Percentiles rank a stretch among this genome's conserved stretches.
Conservation (phyloP, 2,797 vertebrate species). For the Loris lydekkerianus region DNA sequence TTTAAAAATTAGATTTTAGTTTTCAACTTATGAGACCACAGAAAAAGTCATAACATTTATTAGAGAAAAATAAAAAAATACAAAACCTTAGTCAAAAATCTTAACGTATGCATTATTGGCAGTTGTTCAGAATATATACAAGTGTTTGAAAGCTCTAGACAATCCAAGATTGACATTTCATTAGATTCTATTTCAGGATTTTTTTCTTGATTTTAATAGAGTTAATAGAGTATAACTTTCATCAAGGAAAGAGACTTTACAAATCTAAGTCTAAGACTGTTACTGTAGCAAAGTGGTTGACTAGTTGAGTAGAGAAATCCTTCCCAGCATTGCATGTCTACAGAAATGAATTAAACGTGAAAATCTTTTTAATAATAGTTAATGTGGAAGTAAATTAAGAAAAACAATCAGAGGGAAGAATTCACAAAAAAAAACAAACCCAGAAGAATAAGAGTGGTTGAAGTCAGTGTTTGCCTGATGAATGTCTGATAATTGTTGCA, state of each 20-base stretch:
- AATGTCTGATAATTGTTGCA: not conserved
- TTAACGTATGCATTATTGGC: not conserved
- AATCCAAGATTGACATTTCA: constrained; percentile 77
- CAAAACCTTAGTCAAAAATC: not conserved
- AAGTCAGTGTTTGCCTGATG: not conserved
- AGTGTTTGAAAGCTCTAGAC: constrained; percentile 40
- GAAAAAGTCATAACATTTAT: constrained; percentile 56
- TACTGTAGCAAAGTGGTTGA: not conserved
- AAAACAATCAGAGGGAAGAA: not conserved
- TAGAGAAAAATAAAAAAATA: constrained; percentile 52
- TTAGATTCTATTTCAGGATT: constrained; percentile 70
- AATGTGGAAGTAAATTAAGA: not conserved
- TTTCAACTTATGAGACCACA: not conserved
- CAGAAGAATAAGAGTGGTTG: not conserved
- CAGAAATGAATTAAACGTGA: not conserved
- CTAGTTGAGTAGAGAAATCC: not conserved
- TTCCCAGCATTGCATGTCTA: not conserved
- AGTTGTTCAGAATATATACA: constrained; percentile 37
- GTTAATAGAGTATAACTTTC: constrained; percentile 75
- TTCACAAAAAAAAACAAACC: not conserved
- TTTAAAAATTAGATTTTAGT: constrained; percentile 62
- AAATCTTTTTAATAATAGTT: not conserved
- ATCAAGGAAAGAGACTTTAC: not conserved
- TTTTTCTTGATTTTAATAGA: constrained; percentile 73
- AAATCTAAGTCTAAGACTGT: constrained; percentile 21